Percentiles rank a stretch among this genome's conserved stretches.
These are phyloP conservation scores for Nymphalis c-album DNA, from an alignment of 2,888 invertebrate genomes.

Conservation along the genomic window DNA sequence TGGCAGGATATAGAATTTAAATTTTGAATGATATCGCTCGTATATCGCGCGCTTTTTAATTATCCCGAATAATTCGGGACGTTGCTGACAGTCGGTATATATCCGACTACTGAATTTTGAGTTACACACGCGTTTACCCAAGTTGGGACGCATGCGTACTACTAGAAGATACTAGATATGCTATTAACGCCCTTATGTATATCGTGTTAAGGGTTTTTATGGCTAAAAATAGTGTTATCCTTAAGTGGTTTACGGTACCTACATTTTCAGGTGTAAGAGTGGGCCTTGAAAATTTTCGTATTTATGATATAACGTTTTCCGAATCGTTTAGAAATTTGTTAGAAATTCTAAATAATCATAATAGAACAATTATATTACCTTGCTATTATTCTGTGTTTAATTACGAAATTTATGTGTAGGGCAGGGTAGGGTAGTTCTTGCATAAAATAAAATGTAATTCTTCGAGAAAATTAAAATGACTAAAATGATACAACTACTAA, in stretches of 20 bases:
- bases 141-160: conserved; percentile 64
- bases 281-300: conserved; percentile 29
- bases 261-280: conserved; percentile 28
- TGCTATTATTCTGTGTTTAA: not conserved
- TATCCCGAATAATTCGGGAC: conserved; percentile 18
- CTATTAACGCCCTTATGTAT: conserved; percentile 27
- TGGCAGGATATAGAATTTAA: conserved; percentile 5
- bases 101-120: conserved; percentile 56
- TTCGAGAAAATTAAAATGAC: no score
- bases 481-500: no score
- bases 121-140: conserved; percentile 49
- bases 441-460: no score
- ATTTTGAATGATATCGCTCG: conserved; percentile 18
- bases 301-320: conserved; percentile 19
- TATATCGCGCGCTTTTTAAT: conserved; percentile 35
- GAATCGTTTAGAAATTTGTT: conserved; percentile 15
- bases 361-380: not conserved
- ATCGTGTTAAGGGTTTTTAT: not conserved
- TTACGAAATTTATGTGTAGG: not conserved
- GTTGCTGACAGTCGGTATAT: conserved; percentile 43
- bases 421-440: no score
- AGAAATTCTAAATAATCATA: conserved; percentile 2
- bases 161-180: conserved; percentile 46
- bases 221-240: not conserved
- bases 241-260: conserved; percentile 19